Conservation (phyloP, 1,140 invertebrate species). For the Diorhabda elongata region DNA sequence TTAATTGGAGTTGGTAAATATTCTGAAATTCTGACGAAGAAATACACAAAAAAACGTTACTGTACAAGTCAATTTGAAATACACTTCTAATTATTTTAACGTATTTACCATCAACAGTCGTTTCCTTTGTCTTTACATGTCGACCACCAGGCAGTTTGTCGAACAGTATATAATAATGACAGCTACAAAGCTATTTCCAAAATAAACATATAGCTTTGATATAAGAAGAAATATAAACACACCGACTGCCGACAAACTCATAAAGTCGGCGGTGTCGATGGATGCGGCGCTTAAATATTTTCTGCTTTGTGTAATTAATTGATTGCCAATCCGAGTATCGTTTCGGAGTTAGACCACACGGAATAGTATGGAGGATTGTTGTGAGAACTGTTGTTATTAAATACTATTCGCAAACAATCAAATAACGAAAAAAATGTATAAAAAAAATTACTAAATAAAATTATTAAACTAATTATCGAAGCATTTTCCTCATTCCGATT, state of each 20-base stretch:
- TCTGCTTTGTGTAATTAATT: background rate
- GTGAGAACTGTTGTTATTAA: background rate
- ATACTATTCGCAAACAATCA: too few species aligned
- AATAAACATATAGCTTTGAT: background rate
- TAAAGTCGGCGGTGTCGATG: background rate
- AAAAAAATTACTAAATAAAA: too few species aligned
- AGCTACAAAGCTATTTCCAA: background rate
- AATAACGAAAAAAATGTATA: too few species aligned
- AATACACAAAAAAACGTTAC: too few species aligned
- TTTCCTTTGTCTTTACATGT: background rate
- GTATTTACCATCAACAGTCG: too few species aligned
- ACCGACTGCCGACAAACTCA: slow-evolving; percentile 1
- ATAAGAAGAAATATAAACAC: slow-evolving; percentile 1
- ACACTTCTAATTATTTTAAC: too few species aligned
- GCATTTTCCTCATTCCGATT: too few species aligned
- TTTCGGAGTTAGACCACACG: background rate
- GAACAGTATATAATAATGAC: background rate
- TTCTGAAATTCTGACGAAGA: too few species aligned
- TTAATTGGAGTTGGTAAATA: too few species aligned
- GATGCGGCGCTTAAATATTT: background rate
- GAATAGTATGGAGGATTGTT: background rate
- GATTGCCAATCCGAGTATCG: background rate
- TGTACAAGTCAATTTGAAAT: too few species aligned
- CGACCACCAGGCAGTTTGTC: background rate
- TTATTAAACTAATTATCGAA: too few species aligned